Evolutionary conservation across 2,797 vertebrate genomes (phyloP), one percentile per base, ranked within the genome.

Genomic region (Alcedo quadribrachys): DNA sequence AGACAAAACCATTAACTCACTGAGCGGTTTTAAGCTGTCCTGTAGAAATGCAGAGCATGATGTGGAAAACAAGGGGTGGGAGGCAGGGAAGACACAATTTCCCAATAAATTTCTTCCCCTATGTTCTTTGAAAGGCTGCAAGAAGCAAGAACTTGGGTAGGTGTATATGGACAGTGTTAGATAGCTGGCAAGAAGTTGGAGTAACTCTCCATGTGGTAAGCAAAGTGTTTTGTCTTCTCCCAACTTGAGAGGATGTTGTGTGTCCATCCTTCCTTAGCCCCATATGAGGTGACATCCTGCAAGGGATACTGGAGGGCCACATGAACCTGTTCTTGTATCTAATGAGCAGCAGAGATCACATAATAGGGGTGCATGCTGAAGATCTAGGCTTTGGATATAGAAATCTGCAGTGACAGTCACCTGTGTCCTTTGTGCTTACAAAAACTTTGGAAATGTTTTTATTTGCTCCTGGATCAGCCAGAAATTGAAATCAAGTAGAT

Each of bases 351-450:
- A 85, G 62, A 85, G 8, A 53, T 35, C 28, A 53, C 2, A 6
- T 3, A 3, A 55, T 5, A 35, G 18, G 8, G 2, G 4, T 42
- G 11, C 4, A 4, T 0, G 0, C 8, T 10, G 58, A 69, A 65
- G 50, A n/a, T 35, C 3, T 5, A 19, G 21, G 15, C 9, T 63
- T 20, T 2, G 1, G 12, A 25, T 51, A 5, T 32, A 45, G 6
- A 14, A 16, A 66, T 4, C 21, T 66, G 55, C 55, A 63, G 19
- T 17, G 33, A 3, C 22, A 3, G 4, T 62, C 15, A 68, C 8
- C 24, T 1, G 0, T 43, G 40, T 70, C n/a, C n/a, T 63, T 66
- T 81, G 8, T 33, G 50, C 28, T 74, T 35, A 46, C 15, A 30
- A 37, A 60, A 66, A 5, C 9, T 80, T 65, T 65, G 37, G 43